Base-by-base conservation (phyloP, 2,113 vertebrate species). In the Oreocharis arfaki region DNA sequence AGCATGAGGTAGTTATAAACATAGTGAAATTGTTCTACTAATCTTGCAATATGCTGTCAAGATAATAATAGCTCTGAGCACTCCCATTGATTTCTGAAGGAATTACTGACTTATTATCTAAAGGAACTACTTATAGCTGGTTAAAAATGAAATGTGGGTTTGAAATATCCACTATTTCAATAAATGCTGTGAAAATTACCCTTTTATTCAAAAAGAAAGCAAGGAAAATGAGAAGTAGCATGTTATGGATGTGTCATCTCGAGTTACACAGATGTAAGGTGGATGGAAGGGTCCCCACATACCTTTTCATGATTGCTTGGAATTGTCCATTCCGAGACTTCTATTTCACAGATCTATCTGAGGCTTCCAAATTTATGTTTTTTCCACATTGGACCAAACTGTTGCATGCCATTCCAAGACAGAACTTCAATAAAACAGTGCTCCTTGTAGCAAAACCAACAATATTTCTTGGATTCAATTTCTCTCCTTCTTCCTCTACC, bases 61-160 rank as follows among this genome's bases (percentile, higher is more conserved):
- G 59, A 35, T 92, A 93, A 88, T 90, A 97, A 92, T 80, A 94
- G 79, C 90, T 93, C 32, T 93, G 61, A 94, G 79, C 85, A 57
- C 83, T 96, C 85, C 67, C 64, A 92, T 88, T 85, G 90, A 95
- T 93, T 94, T 96, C 67, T 93, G 90, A 87, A 87, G 82, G 65
- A 93, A 95, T 96, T 97, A 84, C 74, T 87, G 75, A 90, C 77
- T 91, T 89, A 73, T 94, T 91, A 61, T 88, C 75, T 80, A 50
- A 57, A 78, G 42, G 46, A 86, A 71, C 28, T 83, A 35, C 59
- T 74, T 92, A 50, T 57, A 80, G 84, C 53, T 49, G 37, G 64
- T 84, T 91, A 89, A 93, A 93, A 94, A 95, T 81, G 18, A 95
- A 95, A 80, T 70, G 55, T 1, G 6, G 7, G 22, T 32, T 67